Conservation (phyloP, 2,797 vertebrate species). For the Rousettus madagascariensis region DNA sequence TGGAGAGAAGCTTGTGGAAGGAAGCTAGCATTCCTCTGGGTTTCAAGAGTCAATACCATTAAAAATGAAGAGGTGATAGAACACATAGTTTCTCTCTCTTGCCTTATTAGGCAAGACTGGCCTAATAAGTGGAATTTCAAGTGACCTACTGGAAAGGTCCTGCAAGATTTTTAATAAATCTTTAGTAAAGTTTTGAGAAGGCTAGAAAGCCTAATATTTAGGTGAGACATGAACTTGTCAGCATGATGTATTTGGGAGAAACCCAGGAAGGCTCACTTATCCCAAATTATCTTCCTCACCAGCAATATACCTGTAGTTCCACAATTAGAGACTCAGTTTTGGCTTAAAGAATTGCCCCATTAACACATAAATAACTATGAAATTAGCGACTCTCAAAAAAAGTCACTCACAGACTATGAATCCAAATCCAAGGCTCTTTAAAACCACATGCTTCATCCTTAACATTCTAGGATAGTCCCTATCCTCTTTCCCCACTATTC, state of each 20-base stretch:
- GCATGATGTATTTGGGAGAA: conserved; percentile 25
- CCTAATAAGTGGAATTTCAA: conserved; percentile 70
- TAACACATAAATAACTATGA: conserved; percentile 40
- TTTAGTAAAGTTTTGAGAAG: conserved; percentile 60
- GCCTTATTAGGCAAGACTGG: conserved; percentile 51
- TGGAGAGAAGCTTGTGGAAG: conserved; percentile 71
- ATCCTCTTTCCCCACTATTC: background rate
- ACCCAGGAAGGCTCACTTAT: conserved; percentile 40
- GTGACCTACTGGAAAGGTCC: conserved; percentile 58
- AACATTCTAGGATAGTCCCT: background rate
- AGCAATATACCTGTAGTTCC: conserved; percentile 16
- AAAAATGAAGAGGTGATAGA: conserved; percentile 62
- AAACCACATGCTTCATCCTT: background rate
- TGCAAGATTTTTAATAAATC: conserved; percentile 52
- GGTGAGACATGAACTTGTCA: background rate
- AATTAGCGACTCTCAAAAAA: conserved; percentile 48
- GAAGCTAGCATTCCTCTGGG: conserved; percentile 68
- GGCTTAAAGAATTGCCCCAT: conserved; percentile 45
- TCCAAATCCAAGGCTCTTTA: background rate
- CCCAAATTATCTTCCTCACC: conserved; percentile 48
- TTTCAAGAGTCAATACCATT: conserved; percentile 71
- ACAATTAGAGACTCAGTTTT: conserved; percentile 57
- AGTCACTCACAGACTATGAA: background rate
- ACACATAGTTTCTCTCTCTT: conserved; percentile 61
- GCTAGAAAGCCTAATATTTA: background rate